Evolutionary conservation across 1,140 invertebrate genomes (phyloP).

Genomic region (Tigriopus japonicus): DNA sequence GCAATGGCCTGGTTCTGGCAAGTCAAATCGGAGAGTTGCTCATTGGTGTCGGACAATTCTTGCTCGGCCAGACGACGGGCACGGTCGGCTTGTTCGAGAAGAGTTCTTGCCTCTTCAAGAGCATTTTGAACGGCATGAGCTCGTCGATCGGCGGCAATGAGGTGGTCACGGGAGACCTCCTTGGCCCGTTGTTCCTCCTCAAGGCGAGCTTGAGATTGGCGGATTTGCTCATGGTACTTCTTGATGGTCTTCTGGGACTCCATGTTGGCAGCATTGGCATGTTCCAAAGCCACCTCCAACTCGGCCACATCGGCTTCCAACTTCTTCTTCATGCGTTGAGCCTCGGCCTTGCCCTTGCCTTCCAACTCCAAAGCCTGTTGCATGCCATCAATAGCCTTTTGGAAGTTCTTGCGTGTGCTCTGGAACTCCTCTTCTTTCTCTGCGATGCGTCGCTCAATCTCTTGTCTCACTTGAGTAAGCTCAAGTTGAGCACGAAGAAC

Average conservation of each 20-base stretch:
- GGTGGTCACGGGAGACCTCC: constrained; percentile 36
- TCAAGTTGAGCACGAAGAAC: constrained; percentile 34
- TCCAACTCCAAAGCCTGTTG: constrained; percentile 40
- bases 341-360: constrained; percentile 37
- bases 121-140: constrained; percentile 30
- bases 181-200: constrained; percentile 38
- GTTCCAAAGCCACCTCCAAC: constrained; percentile 54
- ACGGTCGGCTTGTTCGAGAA: constrained; percentile 48
- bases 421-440: constrained; percentile 47
- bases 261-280: constrained; percentile 34
- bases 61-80: constrained; percentile 81
- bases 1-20: constrained; percentile 77
- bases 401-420: constrained; percentile 39
- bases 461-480: constrained; percentile 34
- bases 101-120: constrained; percentile 33
- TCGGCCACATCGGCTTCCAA: constrained; percentile 98
- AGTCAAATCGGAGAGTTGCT: constrained; percentile 85
- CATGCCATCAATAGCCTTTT: constrained; percentile 39
- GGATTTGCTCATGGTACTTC: constrained; percentile 33
- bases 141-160: constrained; percentile 33
- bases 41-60: constrained; percentile 86
- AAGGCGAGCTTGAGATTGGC: constrained; percentile 29
- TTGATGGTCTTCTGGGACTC: constrained; percentile 42
- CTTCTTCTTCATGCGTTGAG: constrained; percentile 93
- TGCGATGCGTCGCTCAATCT: constrained; percentile 37